Percentiles rank a stretch among this genome's conserved stretches.
Conservation (phyloP, 2,797 vertebrate species). For the Corythornis leucogaster region DNA sequence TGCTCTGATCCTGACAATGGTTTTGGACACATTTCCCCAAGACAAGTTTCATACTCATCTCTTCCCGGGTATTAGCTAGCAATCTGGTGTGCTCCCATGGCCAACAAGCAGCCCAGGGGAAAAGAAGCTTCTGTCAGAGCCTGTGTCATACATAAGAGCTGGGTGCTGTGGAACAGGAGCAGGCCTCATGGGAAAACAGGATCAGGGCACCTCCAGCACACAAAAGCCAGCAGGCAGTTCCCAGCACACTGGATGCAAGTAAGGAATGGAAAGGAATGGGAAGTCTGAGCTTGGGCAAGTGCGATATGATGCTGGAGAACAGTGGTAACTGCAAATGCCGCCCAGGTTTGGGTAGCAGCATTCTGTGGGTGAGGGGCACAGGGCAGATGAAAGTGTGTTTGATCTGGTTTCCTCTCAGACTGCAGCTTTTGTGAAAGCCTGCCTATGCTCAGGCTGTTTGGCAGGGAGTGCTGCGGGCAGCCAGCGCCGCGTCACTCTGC, state of each 20-base stretch:
- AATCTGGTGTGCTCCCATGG: background rate
- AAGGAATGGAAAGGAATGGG: background rate
- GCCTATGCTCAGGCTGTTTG: background rate
- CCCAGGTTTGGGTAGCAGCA: background rate
- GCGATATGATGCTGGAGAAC: accelerated
- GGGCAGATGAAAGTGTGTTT: background rate
- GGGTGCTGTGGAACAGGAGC: background rate
- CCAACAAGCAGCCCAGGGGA: accelerated
- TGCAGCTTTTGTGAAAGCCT: background rate
- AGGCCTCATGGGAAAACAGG: background rate
- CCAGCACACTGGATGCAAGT: background rate
- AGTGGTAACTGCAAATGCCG: background rate
- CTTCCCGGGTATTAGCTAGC: background rate
- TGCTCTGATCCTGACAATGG: background rate
- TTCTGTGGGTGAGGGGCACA: background rate
- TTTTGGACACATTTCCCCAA: background rate
- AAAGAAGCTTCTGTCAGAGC: background rate
- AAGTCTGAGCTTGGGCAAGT: background rate
- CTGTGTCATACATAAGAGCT: background rate
- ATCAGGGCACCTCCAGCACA: background rate
- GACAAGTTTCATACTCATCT: background rate
- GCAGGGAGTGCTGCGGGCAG: background rate
- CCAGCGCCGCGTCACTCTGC: background rate
- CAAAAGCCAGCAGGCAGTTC: background rate
- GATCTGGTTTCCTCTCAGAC: background rate